Base-by-base conservation (phyloP, 1,140 invertebrate species). In the Philopotamus ludificatus region DNA sequence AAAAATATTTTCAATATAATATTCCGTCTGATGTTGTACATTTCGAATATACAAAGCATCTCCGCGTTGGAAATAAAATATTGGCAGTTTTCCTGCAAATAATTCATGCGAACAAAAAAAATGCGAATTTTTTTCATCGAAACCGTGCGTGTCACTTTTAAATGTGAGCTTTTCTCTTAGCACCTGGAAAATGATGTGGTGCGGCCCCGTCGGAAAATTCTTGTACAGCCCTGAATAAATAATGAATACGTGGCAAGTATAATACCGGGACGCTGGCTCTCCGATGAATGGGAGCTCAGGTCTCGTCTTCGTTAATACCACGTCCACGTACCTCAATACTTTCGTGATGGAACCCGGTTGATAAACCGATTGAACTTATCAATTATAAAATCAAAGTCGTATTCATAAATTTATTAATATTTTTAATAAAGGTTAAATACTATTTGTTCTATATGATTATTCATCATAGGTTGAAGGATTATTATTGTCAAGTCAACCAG, bases 151-250 rank as follows among this genome's bases (percentile, higher is more conserved):
- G 51, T 25, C 51, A 25, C 39, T 55, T 55, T 55, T 55, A 55
- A n/a, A 55, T 55, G 51, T 55, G 12, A 18, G n/a, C n/a, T 49
- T 49, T 49, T 49, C 47, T 49, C 47, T 49, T 18, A 49, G 3
- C 47, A 21, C 21, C 47, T 15, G 3, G 47, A 49, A 49, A 49
- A 55, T 25, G 15, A 22, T 34, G 10, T 22, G 9, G 3, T 15
- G 25, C 28, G 25, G 26, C 22, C 51, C 12, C 12, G 25, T 49
- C 16, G 47, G 47, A 39, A 55, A 55, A 55, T 55, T 55, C 51
- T 55, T 55, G 51, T 28, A 55, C 51, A 55, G 12, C 51, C 20
- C 51, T 55, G 51, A 55, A 55, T 55, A 55, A 55, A 55, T 55
- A 25, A 55, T 55, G 51, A 18, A 55, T 2, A 34, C 51, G 51